These are phyloP conservation scores for Metacarcinus magister DNA, from an alignment of 2,888 invertebrate genomes.

Conservation along the genomic window DNA sequence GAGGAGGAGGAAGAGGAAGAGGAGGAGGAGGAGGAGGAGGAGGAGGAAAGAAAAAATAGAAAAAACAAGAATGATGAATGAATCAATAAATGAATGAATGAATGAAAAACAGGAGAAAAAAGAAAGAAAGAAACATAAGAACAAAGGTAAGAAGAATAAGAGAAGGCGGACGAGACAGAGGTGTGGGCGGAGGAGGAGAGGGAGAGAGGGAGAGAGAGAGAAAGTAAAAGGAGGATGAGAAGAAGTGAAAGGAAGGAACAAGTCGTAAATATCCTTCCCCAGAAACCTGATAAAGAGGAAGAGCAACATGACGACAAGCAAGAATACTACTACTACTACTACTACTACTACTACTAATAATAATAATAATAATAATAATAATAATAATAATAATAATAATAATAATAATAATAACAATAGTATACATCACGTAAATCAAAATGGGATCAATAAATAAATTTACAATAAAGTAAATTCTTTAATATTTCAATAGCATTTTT, in stretches of 20 bases:
- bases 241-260: background rate
- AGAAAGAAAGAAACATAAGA: background rate
- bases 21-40: background rate
- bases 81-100: background rate
- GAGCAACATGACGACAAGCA: background rate
- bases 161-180: no score
- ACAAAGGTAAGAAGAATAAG: no score
- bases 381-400: no score
- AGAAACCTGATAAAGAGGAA: background rate
- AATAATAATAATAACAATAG: no score
- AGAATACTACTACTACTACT: no score
- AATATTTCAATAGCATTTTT: background rate
- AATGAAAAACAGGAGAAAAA: background rate
- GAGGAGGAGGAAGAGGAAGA: background rate
- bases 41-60: background rate
- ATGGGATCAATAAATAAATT: no score
- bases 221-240: background rate
- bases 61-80: background rate
- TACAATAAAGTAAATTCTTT: background rate
- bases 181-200: no score
- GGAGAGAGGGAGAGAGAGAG: background rate
- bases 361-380: no score
- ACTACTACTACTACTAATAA: no score
- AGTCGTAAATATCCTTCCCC: background rate
- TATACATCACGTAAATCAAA: no score